These are phyloP conservation scores for Psettodes erumei DNA, from an alignment of 2,113 vertebrate genomes.

Conservation along the genomic window DNA sequence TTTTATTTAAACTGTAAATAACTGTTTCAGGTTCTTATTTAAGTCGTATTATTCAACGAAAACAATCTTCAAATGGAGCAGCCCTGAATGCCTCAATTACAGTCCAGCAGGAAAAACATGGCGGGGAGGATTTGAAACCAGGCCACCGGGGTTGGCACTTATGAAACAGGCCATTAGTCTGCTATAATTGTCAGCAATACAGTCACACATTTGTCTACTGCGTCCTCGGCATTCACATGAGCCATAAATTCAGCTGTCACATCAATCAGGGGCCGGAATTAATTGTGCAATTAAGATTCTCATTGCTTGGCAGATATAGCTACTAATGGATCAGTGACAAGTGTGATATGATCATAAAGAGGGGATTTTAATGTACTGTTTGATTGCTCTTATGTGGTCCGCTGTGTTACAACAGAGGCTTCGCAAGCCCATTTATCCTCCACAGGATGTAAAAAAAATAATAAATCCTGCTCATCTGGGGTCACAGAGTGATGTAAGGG, in stretches of 20 bases:
- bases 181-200: conserved; percentile 73
- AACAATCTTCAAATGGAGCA: conserved; percentile 19
- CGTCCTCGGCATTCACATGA: conserved; percentile 52
- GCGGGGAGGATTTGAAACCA: conserved; percentile 42
- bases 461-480: conserved; percentile 25
- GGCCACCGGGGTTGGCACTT: conserved; percentile 53
- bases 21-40: neutral
- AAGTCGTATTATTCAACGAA: conserved; percentile 24
- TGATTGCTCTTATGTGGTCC: conserved; percentile 82
- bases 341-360: conserved; percentile 83
- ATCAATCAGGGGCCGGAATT: conserved; percentile 80
- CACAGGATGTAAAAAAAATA: conserved; percentile 41
- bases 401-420: conserved; percentile 60
- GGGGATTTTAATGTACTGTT: conserved; percentile 84
- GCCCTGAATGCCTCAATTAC: conserved; percentile 36
- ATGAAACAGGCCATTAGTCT: conserved; percentile 70
- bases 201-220: conserved; percentile 71
- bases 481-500: conserved; percentile 45
- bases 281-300: conserved; percentile 86
- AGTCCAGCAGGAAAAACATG: conserved; percentile 36
- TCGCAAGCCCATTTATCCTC: conserved; percentile 62
- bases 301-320: conserved; percentile 81
- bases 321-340: conserved; percentile 85
- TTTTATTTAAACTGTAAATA: conserved; percentile 17
- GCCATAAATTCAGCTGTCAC: conserved; percentile 81